Conservation (phyloP, 2,113 vertebrate genomes). For the Ammodytes dubius region DNA sequence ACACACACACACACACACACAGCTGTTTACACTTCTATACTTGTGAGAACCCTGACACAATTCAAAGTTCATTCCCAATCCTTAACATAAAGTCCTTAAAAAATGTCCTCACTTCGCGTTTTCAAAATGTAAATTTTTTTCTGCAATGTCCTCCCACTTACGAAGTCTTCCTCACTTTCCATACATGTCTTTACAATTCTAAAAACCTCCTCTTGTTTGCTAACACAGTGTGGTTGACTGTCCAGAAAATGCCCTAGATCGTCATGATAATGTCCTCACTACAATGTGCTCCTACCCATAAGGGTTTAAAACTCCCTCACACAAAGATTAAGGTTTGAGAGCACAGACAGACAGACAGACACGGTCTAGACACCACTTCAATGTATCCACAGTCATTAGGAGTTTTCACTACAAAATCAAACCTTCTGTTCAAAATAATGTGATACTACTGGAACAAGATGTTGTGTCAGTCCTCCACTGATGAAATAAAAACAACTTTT, state of each 20-base stretch:
- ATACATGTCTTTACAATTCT: background rate
- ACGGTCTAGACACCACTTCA: background rate
- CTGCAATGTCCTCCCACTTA: too few species aligned
- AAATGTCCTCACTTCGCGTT: background rate
- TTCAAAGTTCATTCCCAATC: background rate
- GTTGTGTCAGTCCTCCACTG: background rate
- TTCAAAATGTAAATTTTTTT: background rate
- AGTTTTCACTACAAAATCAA: slow-evolving; percentile 5
- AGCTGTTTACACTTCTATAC: background rate
- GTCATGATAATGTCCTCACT: background rate
- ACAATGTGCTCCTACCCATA: too few species aligned
- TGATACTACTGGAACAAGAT: background rate
- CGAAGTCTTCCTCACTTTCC: too few species aligned
- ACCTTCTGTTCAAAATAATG: slow-evolving; percentile 16
- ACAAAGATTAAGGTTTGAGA: background rate
- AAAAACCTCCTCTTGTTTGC: background rate
- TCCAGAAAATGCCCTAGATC: background rate
- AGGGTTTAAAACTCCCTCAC: background rate
- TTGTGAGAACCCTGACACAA: background rate
- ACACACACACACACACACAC: slow-evolving; percentile 1
- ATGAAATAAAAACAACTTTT: slow-evolving; percentile 5
- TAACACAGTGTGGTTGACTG: background rate
- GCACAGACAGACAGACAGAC: background rate
- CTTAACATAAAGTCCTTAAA: background rate
- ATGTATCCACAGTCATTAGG: background rate